Evolutionary conservation across 2,888 invertebrate species (phyloP).

Genomic region (Harmothoe impar): DNA sequence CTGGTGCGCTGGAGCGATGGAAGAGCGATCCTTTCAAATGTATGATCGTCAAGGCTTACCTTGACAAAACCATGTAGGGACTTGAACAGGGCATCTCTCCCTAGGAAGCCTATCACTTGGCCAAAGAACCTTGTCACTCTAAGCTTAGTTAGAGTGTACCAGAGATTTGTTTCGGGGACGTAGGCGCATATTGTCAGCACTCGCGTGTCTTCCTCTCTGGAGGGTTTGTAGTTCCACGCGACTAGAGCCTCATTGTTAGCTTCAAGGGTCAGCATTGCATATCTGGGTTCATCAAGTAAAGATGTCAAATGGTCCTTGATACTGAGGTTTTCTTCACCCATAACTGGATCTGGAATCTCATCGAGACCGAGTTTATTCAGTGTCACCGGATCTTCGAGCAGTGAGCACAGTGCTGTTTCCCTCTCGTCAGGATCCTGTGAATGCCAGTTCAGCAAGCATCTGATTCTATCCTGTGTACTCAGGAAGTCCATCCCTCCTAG

Average conservation of each 20-base stretch:
- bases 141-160: conserved; percentile 24
- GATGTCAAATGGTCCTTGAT: not conserved
- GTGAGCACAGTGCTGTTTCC: not conserved
- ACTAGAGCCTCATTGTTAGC: conserved; percentile 2
- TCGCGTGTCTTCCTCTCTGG: not conserved
- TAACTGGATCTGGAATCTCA: not conserved
- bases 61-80: conserved; percentile 1
- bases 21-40: not conserved
- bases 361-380: conserved; percentile 2
- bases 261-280: not conserved
- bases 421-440: not conserved
- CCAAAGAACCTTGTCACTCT: conserved; percentile 5
- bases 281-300: not conserved
- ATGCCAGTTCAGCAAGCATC: not conserved
- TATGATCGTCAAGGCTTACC: conserved; percentile 32
- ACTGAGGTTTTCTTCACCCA: not conserved
- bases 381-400: not conserved
- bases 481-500: conserved; percentile 39
- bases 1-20: not conserved
- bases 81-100: not conserved
- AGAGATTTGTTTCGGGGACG: not conserved
- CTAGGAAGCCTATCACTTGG: not conserved
- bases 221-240: conserved; percentile 9
- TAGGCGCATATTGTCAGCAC: conserved; percentile 20
- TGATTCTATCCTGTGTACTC: not conserved